phyloP scores from a whole-genome alignment of 2,797 vertebrate species.

The Pipistrellus nathusii region DNA sequence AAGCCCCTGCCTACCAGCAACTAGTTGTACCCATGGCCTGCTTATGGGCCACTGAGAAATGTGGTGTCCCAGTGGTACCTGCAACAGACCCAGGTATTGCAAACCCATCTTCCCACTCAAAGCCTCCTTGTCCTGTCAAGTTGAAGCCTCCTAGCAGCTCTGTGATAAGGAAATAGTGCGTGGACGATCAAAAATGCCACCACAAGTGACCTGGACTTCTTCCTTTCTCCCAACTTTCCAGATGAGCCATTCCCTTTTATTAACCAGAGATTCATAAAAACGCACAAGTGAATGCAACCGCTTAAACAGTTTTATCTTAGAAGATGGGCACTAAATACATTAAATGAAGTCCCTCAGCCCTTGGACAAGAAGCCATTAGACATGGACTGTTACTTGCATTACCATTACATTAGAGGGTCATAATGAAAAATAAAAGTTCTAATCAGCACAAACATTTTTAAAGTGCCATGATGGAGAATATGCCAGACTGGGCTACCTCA shows the following conservation, averaged over 20 bases:
- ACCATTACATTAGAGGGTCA: conserved; percentile 86
- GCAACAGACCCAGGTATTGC: neutral
- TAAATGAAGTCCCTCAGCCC: conserved; percentile 83
- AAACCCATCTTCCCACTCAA: neutral
- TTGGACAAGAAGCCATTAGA: conserved; percentile 87
- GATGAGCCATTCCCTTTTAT: conserved; percentile 68
- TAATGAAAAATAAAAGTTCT: conserved; percentile 87
- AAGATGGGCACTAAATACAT: conserved; percentile 82
- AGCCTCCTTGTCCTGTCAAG: neutral
- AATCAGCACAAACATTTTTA: conserved; percentile 85
- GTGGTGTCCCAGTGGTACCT: neutral
- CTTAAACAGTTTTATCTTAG: conserved; percentile 81
- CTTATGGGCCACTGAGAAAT: neutral
- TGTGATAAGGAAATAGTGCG: neutral
- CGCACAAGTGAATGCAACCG: conserved; percentile 61
- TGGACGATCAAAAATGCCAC: conserved; percentile 55
- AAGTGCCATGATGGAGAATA: conserved; percentile 79
- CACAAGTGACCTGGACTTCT: neutral
- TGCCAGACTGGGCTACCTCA: conserved; percentile 67
- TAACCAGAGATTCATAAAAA: conserved; percentile 74
- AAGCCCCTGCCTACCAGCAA: neutral
- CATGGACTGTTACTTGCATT: conserved; percentile 87
- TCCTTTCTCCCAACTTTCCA: conserved; percentile 61
- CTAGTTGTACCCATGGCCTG: neutral
- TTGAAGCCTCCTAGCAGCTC: neutral